Evolutionary conservation across 2,113 vertebrate species (phyloP), one percentile per base, ranked within the genome.

Genomic region (Ciconia boyciana): DNA sequence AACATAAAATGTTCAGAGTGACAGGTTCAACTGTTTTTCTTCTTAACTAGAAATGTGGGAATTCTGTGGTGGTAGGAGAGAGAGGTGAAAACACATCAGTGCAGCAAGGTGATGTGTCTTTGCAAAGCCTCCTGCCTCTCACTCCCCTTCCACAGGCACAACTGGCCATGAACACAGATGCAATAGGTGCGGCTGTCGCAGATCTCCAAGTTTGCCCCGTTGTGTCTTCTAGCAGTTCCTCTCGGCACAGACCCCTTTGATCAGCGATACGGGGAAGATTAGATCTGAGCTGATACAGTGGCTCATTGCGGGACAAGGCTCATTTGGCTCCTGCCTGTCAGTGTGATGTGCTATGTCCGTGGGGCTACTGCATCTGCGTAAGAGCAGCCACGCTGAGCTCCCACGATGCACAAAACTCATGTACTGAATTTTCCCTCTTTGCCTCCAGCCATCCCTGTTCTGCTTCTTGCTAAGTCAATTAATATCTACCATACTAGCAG

Each of bases 261-360:
- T 61, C 64, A 69, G 28, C 0, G 0, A 43, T 7, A 34, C 12
- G 74, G 46, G 21, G 65, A 54, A 66, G 69, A 78, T 81, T 26
- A 80, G 54, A 62, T 52, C 28, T 26, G 65, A 87, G 61, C 54
- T n/a, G 46, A 62, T 78, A 54, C 7, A 69, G 16, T 12, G 58
- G 60, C 39, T 84, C 25, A 4, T 4, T 36, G 60, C 4, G 2
- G 58, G 76, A 93, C 15, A 18, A 65, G 20, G 72, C 43, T 13
- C 18, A 11, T 31, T 76, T 77, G n/a, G 68, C 51, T 93, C 31
- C 85, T 39, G 74, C 52, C 34, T 25, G 54, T 32, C 82, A 15
- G 28, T 3, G 28, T 0, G 1, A 54, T 0, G 0, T 55, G 34
- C 34, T 39, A 2, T 4, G 32, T 54, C 48, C 5, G 0, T 6